Percentiles rank a stretch among this genome's conserved stretches.
Evolutionary conservation across 2,797 vertebrate genomes (phyloP).

Genomic region (Lagodon rhomboides): DNA sequence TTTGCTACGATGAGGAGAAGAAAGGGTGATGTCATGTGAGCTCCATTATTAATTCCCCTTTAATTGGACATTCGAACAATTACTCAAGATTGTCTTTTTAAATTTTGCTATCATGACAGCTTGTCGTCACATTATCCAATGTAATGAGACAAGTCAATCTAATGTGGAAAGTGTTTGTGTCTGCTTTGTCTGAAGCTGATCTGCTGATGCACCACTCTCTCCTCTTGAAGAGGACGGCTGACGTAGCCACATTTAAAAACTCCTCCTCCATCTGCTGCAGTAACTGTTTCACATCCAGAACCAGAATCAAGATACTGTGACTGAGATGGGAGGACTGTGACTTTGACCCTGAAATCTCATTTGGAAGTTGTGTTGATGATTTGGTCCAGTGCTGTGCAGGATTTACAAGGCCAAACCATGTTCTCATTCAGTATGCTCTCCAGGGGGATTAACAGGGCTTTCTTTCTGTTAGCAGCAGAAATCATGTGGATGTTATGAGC

Average conservation of each 20-base stretch:
- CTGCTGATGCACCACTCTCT: background rate
- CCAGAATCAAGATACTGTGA: background rate
- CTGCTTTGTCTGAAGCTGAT: background rate
- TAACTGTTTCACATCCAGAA: slow-evolving; percentile 15
- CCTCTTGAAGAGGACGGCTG: slow-evolving; percentile 4
- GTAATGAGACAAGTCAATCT: slow-evolving; percentile 19
- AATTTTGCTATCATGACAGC: slow-evolving; percentile 21
- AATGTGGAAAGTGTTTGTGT: background rate
- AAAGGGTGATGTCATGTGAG: background rate
- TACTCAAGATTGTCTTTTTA: background rate
- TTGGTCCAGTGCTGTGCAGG: background rate
- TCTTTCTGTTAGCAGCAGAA: no score
- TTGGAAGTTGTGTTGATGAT: no score
- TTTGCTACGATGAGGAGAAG: background rate
- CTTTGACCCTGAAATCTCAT: no score
- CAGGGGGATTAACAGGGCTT: no score
- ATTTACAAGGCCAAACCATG: no score
- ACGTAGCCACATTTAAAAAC: background rate
- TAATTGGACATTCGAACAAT: background rate
- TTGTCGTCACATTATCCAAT: slow-evolving; percentile 22
- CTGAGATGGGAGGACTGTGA: background rate
- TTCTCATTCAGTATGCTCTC: no score
- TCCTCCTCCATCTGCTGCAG: slow-evolving; percentile 9
- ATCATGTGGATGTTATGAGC: no score
- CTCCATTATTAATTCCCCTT: background rate